These are phyloP conservation scores for Spicauda simplicius DNA, from an alignment of 2,888 invertebrate species.

Conservation along the genomic window DNA sequence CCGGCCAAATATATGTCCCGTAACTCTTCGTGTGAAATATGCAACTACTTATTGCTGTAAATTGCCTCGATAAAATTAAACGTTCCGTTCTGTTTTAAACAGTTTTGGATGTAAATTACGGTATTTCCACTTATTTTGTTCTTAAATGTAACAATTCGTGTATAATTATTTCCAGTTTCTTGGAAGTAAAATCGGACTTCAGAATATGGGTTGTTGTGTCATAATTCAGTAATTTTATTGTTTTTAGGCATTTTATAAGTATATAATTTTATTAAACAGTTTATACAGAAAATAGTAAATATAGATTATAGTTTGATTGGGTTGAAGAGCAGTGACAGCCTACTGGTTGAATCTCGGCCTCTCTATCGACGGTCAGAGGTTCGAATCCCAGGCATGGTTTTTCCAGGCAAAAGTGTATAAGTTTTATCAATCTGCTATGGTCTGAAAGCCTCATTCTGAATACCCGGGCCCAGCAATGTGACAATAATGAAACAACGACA, in stretches of 20 bases:
- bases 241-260: background rate
- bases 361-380: no score
- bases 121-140: constrained; percentile 2
- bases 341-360: no score
- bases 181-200: background rate
- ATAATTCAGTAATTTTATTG: background rate
- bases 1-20: background rate
- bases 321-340: no score
- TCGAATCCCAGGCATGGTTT: no score
- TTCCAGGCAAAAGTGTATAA: no score
- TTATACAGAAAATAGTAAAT: no score
- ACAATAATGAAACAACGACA: no score
- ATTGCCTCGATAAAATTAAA: background rate
- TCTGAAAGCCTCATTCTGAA: no score
- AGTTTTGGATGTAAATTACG: background rate
- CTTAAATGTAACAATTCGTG: background rate
- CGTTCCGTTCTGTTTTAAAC: background rate
- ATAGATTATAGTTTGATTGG: no score
- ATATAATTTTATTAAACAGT: no score
- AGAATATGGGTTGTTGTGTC: background rate
- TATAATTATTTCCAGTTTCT: background rate
- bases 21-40: background rate
- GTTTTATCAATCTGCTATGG: no score
- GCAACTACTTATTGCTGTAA: background rate
- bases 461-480: no score